Percentiles rank a stretch among this genome's conserved stretches.
phyloP scores from a whole-genome alignment of 1,140 invertebrate genomes.

The Temnothorax longispinosus region DNA sequence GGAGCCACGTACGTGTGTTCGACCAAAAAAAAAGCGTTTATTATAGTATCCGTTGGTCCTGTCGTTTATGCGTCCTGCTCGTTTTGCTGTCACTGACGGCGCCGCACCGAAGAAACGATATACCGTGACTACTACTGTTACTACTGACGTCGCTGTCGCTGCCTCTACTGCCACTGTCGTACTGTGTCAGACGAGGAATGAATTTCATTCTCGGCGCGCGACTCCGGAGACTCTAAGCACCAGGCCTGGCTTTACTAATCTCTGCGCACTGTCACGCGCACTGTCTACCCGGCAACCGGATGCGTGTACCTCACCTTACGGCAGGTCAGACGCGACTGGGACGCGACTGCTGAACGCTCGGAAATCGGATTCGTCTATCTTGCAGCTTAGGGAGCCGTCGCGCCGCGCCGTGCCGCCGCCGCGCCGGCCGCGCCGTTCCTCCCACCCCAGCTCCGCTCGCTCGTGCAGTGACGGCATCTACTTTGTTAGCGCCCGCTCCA shows the following conservation, averaged over 20 bases:
- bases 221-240: not conserved
- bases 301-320: not conserved
- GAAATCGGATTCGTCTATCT: too few relatives aligned
- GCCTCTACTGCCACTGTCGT: slow-evolving; percentile 57
- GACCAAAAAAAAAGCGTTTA: not conserved
- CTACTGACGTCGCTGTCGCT: not conserved
- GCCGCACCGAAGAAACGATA: slow-evolving; percentile 33
- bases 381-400: too few relatives aligned
- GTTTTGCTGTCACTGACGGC: slow-evolving; percentile 52
- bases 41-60: slow-evolving; percentile 47
- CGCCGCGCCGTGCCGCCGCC: too few relatives aligned
- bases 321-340: not conserved
- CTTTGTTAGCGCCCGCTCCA: too few relatives aligned
- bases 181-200: slow-evolving; percentile 52
- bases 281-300: not conserved
- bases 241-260: slow-evolving; percentile 8
- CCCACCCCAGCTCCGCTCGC: too few relatives aligned
- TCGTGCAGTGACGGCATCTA: too few relatives aligned
- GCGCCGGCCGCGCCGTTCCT: too few relatives aligned
- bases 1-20: too few relatives aligned
- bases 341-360: too few relatives aligned
- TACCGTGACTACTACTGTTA: not conserved
- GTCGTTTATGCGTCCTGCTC: slow-evolving; percentile 53
- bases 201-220: slow-evolving; percentile 73
- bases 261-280: slow-evolving; percentile 50